phyloP scores from a whole-genome alignment of 1,140 invertebrate genomes.

The Pogonomyrmex barbatus region DNA sequence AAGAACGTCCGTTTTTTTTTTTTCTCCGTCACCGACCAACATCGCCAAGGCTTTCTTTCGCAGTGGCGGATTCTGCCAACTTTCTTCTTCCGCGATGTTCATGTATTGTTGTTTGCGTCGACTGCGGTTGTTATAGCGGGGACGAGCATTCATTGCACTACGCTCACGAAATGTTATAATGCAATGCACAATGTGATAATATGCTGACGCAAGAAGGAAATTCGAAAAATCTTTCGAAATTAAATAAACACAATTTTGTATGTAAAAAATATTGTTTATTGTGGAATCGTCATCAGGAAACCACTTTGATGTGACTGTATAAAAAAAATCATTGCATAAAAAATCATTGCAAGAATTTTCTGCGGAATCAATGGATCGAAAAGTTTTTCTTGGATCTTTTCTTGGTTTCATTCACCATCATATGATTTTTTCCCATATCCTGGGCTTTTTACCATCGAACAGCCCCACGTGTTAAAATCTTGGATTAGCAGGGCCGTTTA shows the following conservation, averaged over 20 bases:
- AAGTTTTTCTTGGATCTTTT: neutral
- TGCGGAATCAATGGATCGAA: neutral
- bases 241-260: neutral
- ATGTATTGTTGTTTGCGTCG: slow-evolving; percentile 64
- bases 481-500: neutral
- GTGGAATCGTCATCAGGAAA: neutral
- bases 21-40: neutral
- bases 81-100: slow-evolving; percentile 66
- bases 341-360: neutral
- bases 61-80: slow-evolving; percentile 57
- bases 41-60: slow-evolving; percentile 42
- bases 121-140: slow-evolving; percentile 36
- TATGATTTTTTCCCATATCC: neutral
- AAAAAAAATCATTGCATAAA: neutral
- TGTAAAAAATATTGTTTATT: neutral
- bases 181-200: slow-evolving; percentile 46
- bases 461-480: neutral
- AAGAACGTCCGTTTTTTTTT: slow-evolving; percentile 47
- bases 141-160: slow-evolving; percentile 50
- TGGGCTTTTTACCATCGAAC: slow-evolving; percentile 14
- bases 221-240: neutral
- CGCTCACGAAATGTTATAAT: slow-evolving; percentile 33
- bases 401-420: neutral
- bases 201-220: slow-evolving; percentile 46
- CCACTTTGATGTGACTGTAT: neutral